A percentile compares a stretch with the other conserved stretches of the same genome.
Conservation (phyloP, 1,140 invertebrate genomes). For the Philotrypesis tridentata region DNA sequence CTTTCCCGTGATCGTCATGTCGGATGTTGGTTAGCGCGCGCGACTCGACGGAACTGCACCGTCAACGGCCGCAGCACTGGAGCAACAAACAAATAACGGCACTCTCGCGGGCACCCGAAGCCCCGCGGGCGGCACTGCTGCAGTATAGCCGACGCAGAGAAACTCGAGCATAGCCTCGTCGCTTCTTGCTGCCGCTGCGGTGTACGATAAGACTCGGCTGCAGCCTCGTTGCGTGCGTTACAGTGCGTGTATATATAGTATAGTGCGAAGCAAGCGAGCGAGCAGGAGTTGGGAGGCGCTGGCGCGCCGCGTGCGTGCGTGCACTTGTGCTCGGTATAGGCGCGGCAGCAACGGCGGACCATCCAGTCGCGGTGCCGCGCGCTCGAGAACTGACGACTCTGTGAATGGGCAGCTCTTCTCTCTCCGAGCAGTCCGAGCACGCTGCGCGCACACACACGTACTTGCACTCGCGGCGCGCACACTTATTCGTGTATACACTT, state of each 20-base stretch:
- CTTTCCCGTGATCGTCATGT: slow-evolving; percentile 58
- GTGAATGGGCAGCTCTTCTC: background rate
- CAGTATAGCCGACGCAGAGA: background rate
- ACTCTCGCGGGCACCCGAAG: background rate
- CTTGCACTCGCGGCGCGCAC: too few relatives aligned
- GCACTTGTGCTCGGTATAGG: too few relatives aligned
- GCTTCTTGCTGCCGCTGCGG: slow-evolving; percentile 38
- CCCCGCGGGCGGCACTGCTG: too few relatives aligned
- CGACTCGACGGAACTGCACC: background rate
- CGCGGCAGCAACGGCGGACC: background rate
- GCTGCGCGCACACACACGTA: background rate
- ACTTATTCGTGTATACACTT: too few relatives aligned
- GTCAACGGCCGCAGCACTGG: background rate
- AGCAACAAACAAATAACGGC: background rate
- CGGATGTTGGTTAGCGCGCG: background rate
- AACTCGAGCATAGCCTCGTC: background rate
- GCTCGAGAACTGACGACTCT: background rate
- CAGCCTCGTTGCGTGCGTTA: too few relatives aligned
- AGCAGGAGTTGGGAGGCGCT: too few relatives aligned
- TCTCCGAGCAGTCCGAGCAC: background rate
- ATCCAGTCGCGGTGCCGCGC: background rate
- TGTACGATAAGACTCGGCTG: background rate
- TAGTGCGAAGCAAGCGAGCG: too few relatives aligned
- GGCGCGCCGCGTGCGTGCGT: background rate
- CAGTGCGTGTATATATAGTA: background rate